phyloP scores from a whole-genome alignment of 2,797 vertebrate genomes.

The Tiaroga cobitis region DNA sequence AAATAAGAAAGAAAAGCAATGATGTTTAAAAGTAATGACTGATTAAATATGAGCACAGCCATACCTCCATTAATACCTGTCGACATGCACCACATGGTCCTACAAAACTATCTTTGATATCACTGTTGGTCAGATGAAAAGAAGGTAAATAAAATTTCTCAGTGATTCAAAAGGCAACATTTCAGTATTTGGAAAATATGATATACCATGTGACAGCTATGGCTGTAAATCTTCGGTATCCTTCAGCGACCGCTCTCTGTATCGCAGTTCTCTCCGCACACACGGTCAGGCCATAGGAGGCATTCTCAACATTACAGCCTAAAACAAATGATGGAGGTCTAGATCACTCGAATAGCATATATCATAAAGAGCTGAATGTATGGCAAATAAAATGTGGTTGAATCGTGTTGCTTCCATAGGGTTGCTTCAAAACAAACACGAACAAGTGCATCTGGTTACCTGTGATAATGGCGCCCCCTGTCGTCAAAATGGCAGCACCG shows the following conservation, averaged over 20 bases:
- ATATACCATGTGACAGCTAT: conserved; percentile 88
- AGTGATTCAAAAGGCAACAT: background rate
- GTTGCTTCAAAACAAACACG: background rate
- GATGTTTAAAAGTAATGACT: background rate
- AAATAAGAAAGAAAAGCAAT: conserved; percentile 14
- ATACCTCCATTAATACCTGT: conserved; percentile 94
- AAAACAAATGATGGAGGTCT: conserved; percentile 31
- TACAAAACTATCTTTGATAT: conserved; percentile 83
- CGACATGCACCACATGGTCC: conserved; percentile 90
- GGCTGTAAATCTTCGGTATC: conserved; percentile 84
- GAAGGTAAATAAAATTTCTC: background rate
- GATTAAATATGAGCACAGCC: background rate
- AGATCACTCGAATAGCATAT: background rate
- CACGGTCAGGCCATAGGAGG: conserved; percentile 82
- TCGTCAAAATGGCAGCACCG: conserved; percentile 77
- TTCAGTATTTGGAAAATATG: background rate
- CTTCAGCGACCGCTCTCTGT: conserved; percentile 88
- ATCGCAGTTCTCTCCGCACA: conserved; percentile 89
- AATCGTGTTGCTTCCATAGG: background rate
- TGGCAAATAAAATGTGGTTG: background rate
- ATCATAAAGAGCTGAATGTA: background rate
- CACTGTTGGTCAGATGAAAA: conserved; percentile 69
- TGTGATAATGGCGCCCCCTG: conserved; percentile 78
- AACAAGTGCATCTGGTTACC: conserved; percentile 62
- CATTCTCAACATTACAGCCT: conserved; percentile 95